phyloP scores from a whole-genome alignment of 1,140 invertebrate species.

The Prorops nasuta region DNA sequence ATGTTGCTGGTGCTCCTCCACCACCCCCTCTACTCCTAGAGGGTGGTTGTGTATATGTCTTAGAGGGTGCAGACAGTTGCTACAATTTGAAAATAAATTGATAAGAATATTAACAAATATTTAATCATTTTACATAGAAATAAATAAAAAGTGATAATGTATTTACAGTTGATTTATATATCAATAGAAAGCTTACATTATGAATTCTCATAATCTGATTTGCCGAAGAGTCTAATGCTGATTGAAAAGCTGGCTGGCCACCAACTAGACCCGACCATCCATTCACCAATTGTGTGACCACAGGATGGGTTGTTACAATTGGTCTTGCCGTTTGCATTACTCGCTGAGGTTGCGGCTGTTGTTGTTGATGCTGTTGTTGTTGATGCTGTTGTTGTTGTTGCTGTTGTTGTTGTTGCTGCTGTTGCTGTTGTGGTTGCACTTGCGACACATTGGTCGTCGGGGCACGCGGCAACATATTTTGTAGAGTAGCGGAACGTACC shows the following conservation, averaged over 20 bases:
- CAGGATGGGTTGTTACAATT: slow-evolving; percentile 38
- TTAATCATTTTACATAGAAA: too few species aligned
- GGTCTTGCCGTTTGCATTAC: slow-evolving; percentile 14
- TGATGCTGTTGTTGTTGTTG: too few species aligned
- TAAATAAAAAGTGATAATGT: not conserved
- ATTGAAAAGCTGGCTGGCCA: slow-evolving; percentile 53
- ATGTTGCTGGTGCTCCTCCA: slow-evolving; percentile 47
- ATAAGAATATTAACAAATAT: slow-evolving; percentile 2
- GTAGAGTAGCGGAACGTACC: slow-evolving; percentile 24
- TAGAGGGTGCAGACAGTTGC: slow-evolving; percentile 37
- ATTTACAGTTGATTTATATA: not conserved
- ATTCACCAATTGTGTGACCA: slow-evolving; percentile 45
- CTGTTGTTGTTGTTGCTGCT: too few species aligned
- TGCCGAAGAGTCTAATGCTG: slow-evolving; percentile 42
- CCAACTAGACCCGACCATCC: slow-evolving; percentile 56
- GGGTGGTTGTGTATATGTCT: slow-evolving; percentile 40
- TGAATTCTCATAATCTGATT: slow-evolving; percentile 49
- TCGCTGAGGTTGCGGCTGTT: not conserved
- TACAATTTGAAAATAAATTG: slow-evolving; percentile 22
- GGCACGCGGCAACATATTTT: slow-evolving; percentile 35
- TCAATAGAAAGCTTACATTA: slow-evolving; percentile 38
- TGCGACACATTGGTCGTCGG: slow-evolving; percentile 26
- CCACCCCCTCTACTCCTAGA: slow-evolving; percentile 44
- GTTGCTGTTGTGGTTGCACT: slow-evolving; percentile 34
- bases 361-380: too few species aligned